phyloP scores from a whole-genome alignment of 1,140 invertebrate species.

The Euura lappo region DNA sequence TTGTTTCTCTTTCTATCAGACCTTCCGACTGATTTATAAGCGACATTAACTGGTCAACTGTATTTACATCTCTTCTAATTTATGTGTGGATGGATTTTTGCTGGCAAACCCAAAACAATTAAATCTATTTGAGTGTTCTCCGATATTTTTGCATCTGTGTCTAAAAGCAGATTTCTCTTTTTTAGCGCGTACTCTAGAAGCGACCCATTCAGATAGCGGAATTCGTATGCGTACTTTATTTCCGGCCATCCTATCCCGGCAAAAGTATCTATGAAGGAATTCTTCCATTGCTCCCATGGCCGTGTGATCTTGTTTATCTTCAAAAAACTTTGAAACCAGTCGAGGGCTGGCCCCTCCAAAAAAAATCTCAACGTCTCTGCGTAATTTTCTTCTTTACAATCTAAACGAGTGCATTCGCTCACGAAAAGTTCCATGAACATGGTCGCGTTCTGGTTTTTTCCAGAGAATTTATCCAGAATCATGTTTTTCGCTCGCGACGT shows the following conservation, averaged over 20 bases:
- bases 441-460: slow-evolving; percentile 16
- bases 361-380: slow-evolving; percentile 11
- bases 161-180: slow-evolving; percentile 22
- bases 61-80: slow-evolving; percentile 13
- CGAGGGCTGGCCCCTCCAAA: slow-evolving; percentile 14
- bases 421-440: slow-evolving; percentile 9
- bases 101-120: slow-evolving; percentile 20
- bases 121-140: slow-evolving; percentile 20
- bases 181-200: slow-evolving; percentile 22
- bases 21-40: no score
- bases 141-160: slow-evolving; percentile 11
- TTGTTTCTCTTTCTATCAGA: slow-evolving; percentile 8
- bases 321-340: slow-evolving; percentile 16
- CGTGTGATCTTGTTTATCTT: slow-evolving; percentile 3
- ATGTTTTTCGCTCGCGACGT: slow-evolving; percentile 2
- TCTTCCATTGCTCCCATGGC: slow-evolving; percentile 16
- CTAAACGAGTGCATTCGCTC: slow-evolving; percentile 12
- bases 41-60: no score
- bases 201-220: slow-evolving; percentile 19
- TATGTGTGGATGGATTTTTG: no score
- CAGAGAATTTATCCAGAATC: slow-evolving; percentile 16
- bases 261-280: slow-evolving; percentile 18
- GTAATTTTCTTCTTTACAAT: slow-evolving; percentile 15
- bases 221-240: slow-evolving; percentile 14
- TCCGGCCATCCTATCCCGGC: slow-evolving; percentile 11